Conservation (phyloP, 2,888 invertebrate genomes). For the Laothoe populi region DNA sequence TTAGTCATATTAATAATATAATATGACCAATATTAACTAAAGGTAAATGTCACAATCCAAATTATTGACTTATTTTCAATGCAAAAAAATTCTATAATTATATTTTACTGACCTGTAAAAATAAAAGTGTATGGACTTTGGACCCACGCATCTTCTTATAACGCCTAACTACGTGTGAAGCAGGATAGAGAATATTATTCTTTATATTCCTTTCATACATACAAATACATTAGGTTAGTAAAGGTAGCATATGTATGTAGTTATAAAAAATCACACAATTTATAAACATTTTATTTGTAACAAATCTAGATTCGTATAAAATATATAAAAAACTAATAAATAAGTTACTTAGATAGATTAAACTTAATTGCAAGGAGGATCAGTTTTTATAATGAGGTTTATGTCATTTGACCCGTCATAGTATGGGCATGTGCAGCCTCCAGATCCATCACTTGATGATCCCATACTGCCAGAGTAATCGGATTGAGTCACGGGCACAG, state of each 20-base stretch:
- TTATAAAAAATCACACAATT: not conserved
- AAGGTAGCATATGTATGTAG: not conserved
- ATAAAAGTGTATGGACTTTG: not conserved
- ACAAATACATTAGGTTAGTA: not conserved
- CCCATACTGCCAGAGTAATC: not conserved
- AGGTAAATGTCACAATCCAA: too few species aligned
- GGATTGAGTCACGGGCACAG: not conserved
- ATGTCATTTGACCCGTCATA: not conserved
- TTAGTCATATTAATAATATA: too few species aligned
- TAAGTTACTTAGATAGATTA: not conserved
- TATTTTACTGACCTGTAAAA: not conserved
- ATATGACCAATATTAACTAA: too few species aligned
- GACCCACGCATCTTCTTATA: slow-evolving; percentile 4
- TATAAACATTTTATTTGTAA: slow-evolving; percentile 3
- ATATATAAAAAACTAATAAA: too few species aligned
- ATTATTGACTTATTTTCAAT: too few species aligned
- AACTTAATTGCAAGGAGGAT: not conserved
- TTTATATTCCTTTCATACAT: not conserved
- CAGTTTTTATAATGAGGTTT: slow-evolving; percentile 12
- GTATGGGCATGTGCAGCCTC: not conserved
- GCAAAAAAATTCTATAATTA: not conserved
- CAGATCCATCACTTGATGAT: not conserved
- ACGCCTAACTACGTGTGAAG: not conserved
- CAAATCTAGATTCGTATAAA: slow-evolving; percentile 4
- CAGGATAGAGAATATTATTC: not conserved